Conservation (phyloP, 2,113 vertebrate species). For the Gymnobelideus leadbeateri region DNA sequence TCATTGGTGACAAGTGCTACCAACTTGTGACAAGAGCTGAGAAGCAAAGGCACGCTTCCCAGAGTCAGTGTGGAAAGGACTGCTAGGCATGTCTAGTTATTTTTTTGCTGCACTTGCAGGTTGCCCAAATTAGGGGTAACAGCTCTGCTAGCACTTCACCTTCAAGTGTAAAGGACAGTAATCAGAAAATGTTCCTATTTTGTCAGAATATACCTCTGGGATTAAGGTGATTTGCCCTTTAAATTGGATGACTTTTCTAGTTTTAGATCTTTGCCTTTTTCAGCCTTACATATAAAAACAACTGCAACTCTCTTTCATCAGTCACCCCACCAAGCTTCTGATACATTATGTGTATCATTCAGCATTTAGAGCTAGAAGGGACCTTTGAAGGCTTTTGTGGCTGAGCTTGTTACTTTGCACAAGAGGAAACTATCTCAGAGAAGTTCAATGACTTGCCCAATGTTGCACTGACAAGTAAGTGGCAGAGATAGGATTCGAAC, state of each 20-base stretch:
- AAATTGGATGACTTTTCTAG: background rate
- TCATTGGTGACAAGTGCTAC: background rate
- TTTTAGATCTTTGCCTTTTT: background rate
- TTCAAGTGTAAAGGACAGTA: background rate
- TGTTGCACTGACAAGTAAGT: background rate
- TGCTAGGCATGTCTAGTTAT: background rate
- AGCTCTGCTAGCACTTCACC: background rate
- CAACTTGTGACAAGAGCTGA: background rate
- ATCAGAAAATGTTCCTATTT: background rate
- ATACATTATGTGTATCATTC: background rate
- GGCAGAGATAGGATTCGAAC: background rate
- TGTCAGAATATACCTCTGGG: background rate
- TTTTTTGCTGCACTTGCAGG: background rate
- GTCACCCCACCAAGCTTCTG: background rate
- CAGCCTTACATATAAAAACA: background rate
- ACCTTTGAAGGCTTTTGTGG: background rate
- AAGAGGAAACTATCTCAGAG: background rate
- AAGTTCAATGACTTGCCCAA: background rate
- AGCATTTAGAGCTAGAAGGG: background rate
- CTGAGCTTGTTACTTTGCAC: background rate
- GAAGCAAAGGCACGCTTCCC: background rate
- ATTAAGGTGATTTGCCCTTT: background rate
- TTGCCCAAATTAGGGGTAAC: background rate
- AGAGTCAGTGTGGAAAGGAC: background rate
- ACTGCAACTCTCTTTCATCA: background rate